Evolutionary conservation across 2,888 invertebrate genomes (phyloP), one percentile per base, ranked within the genome.

Genomic region (Calameuta filiformis): DNA sequence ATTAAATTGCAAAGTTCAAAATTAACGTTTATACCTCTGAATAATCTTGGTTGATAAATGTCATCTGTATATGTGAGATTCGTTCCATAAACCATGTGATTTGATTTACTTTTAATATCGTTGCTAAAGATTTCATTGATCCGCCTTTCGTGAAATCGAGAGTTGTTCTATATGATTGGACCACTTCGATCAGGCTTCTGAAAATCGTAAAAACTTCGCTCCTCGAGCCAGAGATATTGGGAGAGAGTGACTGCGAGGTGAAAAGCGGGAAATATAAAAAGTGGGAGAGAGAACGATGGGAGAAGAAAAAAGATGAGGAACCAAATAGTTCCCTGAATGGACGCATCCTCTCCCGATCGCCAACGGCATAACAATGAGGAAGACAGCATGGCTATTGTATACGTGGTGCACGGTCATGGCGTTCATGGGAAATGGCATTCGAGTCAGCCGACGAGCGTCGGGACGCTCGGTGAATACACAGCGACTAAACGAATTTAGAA

Each of bases 331-430:
- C 84, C 81, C 83, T 84, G 86, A 88, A 87, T 83, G 83, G 82
- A 80, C 81, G 85, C 83, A 86, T 87, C 86, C 87, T 82, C 85
- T 79, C 81, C 80, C 84, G 81, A 86, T 86, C 87, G 87, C 83
- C 81, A 79, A 78, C 79, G 84, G 88, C 87, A 88, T 89, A 82
- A 80, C 83, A 87, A 88, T 79, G 81, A 81, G 77, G 80, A 77
- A 74, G 71, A 23, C 35, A 34, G 34, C 74, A 35, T 33, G 35
- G 23, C 34, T 75, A 76, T 78, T 33, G 74, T 68, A 76, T 76
- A 68, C 76, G 75, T 78, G 75, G 56, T 69, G 40, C 35, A 74
- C 56, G 56, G 23, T 56, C 56, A 73, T 73, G 30, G 76, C 69
- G 74, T 77, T 79, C 79, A 79, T 79, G 79, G 79, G 79, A 79